Percentiles rank a stretch among this genome's conserved stretches.
Conservation (phyloP, 2,797 vertebrate genomes). For the Buphagus erythrorhynchus region DNA sequence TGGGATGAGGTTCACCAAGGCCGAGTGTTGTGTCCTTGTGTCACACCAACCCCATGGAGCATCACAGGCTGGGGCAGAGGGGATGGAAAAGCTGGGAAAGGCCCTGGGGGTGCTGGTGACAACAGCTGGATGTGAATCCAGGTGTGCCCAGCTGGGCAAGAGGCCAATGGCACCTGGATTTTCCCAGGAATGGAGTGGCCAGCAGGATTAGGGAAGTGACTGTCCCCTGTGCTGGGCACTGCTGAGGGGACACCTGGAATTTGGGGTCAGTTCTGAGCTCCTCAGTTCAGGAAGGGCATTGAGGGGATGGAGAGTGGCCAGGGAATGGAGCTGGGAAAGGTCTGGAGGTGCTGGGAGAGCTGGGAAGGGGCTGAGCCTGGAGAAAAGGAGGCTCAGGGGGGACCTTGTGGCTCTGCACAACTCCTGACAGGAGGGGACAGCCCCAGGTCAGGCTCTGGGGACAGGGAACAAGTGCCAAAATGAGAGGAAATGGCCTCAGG, state of each 20-base stretch:
- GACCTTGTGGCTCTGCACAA: not conserved
- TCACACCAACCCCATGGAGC: not conserved
- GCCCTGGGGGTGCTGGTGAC: not conserved
- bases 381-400: not conserved
- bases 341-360: not conserved
- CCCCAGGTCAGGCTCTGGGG: too few relatives aligned
- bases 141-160: not conserved
- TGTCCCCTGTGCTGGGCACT: not conserved
- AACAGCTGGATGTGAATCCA: not conserved
- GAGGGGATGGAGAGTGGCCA: not conserved
- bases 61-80: not conserved
- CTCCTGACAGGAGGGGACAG: not conserved
- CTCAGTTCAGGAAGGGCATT: not conserved
- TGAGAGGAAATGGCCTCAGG: not conserved
- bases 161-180: not conserved
- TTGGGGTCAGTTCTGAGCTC: not conserved
- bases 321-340: not conserved
- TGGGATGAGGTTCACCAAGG: not conserved
- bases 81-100: not conserved
- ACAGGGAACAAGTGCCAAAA: not conserved
- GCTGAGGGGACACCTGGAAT: not conserved
- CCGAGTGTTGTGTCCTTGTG: not conserved
- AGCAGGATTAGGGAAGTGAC: not conserved
- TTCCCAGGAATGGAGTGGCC: not conserved
- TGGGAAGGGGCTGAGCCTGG: not conserved